Conservation (phyloP, 2,113 vertebrate species). For the Hucho hucho region DNA sequence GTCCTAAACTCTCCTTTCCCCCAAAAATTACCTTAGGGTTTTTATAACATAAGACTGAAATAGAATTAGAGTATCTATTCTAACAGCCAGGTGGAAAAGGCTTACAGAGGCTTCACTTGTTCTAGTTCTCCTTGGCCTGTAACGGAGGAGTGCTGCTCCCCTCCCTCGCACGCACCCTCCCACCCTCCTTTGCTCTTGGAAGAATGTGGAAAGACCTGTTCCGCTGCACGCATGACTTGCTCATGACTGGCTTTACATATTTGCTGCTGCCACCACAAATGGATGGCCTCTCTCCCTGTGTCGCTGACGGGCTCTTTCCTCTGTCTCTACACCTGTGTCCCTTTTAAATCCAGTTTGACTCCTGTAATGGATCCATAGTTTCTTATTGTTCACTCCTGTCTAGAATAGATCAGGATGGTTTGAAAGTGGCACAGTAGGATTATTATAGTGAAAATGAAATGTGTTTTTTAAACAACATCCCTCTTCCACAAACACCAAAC, state of each 20-base stretch:
- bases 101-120: not conserved
- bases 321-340: not conserved
- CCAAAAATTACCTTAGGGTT: too few relatives aligned
- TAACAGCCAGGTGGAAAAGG: not conserved
- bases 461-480: too few relatives aligned
- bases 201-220: slow-evolving; percentile 72
- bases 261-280: too few relatives aligned
- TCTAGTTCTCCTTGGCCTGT: not conserved
- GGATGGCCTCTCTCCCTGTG: not conserved
- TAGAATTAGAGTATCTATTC: too few relatives aligned
- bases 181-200: slow-evolving; percentile 31
- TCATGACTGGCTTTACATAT: slow-evolving; percentile 42
- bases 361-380: not conserved
- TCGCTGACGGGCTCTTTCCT: not conserved
- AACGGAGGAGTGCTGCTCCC: not conserved
- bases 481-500: too few relatives aligned
- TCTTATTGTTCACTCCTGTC: not conserved
- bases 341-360: not conserved
- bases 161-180: not conserved
- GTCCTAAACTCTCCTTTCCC: too few relatives aligned
- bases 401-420: too few relatives aligned
- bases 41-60: too few relatives aligned
- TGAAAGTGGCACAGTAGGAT: too few relatives aligned
- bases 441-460: too few relatives aligned
- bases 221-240: slow-evolving; percentile 52